Conservation (phyloP, 2,113 vertebrate species). For the Nansenia antarctica region DNA sequence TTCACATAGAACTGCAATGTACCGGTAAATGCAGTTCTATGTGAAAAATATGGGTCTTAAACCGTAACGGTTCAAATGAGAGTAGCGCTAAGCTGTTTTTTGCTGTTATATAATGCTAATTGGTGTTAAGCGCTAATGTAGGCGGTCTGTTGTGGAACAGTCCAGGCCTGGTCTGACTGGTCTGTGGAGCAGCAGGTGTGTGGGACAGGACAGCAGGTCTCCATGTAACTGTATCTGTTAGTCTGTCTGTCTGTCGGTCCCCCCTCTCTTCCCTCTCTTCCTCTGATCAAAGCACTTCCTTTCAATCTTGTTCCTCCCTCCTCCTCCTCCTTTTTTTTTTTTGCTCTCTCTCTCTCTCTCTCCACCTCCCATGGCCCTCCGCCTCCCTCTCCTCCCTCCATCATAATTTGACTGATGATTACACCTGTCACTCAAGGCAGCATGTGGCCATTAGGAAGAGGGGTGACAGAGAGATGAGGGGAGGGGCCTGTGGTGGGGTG, state of each 20-base stretch:
- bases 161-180: conserved; percentile 7
- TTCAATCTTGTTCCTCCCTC: conserved; percentile 35
- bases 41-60: too few relatives aligned
- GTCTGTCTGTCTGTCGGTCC: too few relatives aligned
- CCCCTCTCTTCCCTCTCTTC: conserved; percentile 53
- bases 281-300: conserved; percentile 69
- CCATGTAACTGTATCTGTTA: conserved; percentile 67
- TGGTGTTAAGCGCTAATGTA: too few relatives aligned
- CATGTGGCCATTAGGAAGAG: conserved; percentile 77
- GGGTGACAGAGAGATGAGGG: conserved; percentile 45
- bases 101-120: too few relatives aligned
- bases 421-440: conserved; percentile 81
- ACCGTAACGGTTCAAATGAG: too few relatives aligned
- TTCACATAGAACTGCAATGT: too few relatives aligned
- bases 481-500: conserved; percentile 27
- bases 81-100: too few relatives aligned
- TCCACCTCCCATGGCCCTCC: conserved; percentile 42
- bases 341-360: too few relatives aligned
- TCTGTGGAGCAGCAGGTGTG: conserved; percentile 69
- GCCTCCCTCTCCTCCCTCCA: conserved; percentile 25
- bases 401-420: conserved; percentile 83
- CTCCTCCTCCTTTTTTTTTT: conserved; percentile 8
- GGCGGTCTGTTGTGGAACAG: too few relatives aligned
- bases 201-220: conserved; percentile 70
- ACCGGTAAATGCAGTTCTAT: too few relatives aligned